Conservation (phyloP, 2,888 invertebrate species). For the Trilocha varians region DNA sequence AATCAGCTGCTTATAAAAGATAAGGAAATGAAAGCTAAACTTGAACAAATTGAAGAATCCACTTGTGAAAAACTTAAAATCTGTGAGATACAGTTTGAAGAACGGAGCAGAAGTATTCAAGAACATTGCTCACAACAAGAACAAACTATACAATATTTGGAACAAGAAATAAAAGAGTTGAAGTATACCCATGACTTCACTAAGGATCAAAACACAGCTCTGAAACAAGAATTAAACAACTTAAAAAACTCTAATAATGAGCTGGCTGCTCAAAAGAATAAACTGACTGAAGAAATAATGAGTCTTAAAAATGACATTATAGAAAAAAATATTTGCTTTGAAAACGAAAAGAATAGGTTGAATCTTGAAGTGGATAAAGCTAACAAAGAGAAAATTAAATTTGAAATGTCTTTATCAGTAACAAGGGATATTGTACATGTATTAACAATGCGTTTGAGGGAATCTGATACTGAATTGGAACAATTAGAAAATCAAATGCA, state of each 20-base stretch:
- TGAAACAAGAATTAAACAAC: slow-evolving; percentile 40
- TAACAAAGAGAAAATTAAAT: slow-evolving; percentile 67
- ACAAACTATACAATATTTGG: slow-evolving; percentile 39
- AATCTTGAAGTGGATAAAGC: slow-evolving; percentile 57
- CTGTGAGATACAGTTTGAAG: slow-evolving; percentile 67
- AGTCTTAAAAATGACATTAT: slow-evolving; percentile 50
- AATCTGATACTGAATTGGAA: slow-evolving; percentile 75
- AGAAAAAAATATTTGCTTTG: slow-evolving; percentile 45
- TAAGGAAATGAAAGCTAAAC: slow-evolving; percentile 58
- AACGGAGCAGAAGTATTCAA: slow-evolving; percentile 48
- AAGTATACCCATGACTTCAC: slow-evolving; percentile 35
- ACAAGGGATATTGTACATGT: slow-evolving; percentile 74
- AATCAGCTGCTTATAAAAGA: slow-evolving; percentile 44
- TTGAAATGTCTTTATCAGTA: slow-evolving; percentile 73
- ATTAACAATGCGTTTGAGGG: slow-evolving; percentile 68
- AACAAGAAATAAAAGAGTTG: slow-evolving; percentile 47
- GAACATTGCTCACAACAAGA: slow-evolving; percentile 49
- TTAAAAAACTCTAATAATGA: slow-evolving; percentile 41
- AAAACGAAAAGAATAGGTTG: slow-evolving; percentile 57
- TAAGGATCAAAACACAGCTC: slow-evolving; percentile 39
- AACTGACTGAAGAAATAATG: slow-evolving; percentile 34
- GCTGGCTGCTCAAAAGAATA: slow-evolving; percentile 34
- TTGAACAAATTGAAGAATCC: slow-evolving; percentile 62
- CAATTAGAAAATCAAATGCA: slow-evolving; percentile 60
- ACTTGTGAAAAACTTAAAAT: slow-evolving; percentile 55